Evolutionary conservation across 2,888 invertebrate genomes (phyloP).

Genomic region (Cheilosia urbana): DNA sequence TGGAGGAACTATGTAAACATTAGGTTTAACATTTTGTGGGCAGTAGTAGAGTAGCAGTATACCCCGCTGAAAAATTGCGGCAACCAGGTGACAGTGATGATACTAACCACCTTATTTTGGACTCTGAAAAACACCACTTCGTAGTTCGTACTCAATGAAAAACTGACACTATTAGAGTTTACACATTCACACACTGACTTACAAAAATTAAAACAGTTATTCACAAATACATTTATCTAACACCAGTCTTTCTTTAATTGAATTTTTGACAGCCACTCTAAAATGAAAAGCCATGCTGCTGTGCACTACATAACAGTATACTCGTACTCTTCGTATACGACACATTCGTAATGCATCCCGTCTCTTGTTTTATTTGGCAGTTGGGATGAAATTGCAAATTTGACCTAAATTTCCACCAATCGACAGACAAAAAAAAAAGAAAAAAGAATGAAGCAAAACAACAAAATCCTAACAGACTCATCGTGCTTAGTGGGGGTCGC

Average conservation of each 20-base stretch:
- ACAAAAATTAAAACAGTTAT: neutral
- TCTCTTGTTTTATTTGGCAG: slow-evolving; percentile 19
- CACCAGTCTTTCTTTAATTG: slow-evolving; percentile 28
- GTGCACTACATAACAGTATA: neutral
- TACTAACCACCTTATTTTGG: no score
- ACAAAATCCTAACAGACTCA: neutral
- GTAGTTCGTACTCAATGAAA: no score
- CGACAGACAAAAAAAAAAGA: slow-evolving; percentile 25
- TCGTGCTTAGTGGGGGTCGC: slow-evolving; percentile 6
- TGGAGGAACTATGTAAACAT: no score
- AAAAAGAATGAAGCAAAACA: neutral
- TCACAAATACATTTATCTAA: neutral
- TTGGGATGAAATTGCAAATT: slow-evolving; percentile 38
- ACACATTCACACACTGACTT: slow-evolving; percentile 12
- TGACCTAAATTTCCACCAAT: slow-evolving; percentile 57
- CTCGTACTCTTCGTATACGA: neutral
- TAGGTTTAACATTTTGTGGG: no score
- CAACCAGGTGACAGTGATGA: no score
- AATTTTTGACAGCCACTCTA: slow-evolving; percentile 28
- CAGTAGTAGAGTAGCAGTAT: no score
- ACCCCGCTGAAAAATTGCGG: no score
- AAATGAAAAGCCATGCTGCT: slow-evolving; percentile 9
- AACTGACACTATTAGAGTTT: slow-evolving; percentile 18
- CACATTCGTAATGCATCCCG: slow-evolving; percentile 22
- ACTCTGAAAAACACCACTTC: no score